These are phyloP conservation scores for Drosophila algonquin DNA, from an alignment of 2,888 invertebrate genomes.

Conservation along the genomic window DNA sequence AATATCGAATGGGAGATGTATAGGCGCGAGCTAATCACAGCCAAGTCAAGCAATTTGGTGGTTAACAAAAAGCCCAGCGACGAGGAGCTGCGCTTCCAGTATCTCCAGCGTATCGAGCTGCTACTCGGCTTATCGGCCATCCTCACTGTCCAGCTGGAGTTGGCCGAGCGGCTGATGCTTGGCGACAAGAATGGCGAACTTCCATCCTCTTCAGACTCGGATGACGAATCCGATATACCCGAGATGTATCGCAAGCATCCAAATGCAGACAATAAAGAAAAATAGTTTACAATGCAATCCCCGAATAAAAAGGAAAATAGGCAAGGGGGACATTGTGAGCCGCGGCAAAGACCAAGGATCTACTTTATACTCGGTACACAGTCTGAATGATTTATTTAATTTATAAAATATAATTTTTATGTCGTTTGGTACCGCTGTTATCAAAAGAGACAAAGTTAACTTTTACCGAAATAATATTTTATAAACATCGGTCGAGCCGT, in stretches of 20 bases:
- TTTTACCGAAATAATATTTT: too few relatives aligned
- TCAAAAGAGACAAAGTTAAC: too few relatives aligned
- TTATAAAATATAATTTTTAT: too few relatives aligned
- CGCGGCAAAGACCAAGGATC: too few relatives aligned
- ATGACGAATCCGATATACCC: constrained; percentile 28
- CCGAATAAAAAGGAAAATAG: too few relatives aligned
- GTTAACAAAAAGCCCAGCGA: constrained; percentile 10
- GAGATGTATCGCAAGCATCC: constrained; percentile 24
- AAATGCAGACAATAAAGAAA: too few relatives aligned
- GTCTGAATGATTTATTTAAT: too few relatives aligned
- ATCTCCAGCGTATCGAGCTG: constrained; percentile 33
- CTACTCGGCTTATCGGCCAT: constrained; percentile 20
- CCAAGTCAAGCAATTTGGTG: not conserved
- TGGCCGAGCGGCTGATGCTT: constrained; percentile 45
- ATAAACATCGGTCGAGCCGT: too few relatives aligned
- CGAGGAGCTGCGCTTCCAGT: constrained; percentile 16
- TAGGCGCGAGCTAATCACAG: not conserved
- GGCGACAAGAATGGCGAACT: constrained; percentile 31
- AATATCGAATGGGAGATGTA: constrained; percentile 45
- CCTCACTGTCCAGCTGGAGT: constrained; percentile 46
- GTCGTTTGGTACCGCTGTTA: too few relatives aligned
- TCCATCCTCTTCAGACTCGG: not conserved
- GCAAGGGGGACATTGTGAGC: too few relatives aligned
- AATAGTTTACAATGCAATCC: too few relatives aligned
- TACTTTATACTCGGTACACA: too few relatives aligned